Base-by-base conservation (phyloP, 1,140 invertebrate genomes). In the Sminthurides bifidus region DNA sequence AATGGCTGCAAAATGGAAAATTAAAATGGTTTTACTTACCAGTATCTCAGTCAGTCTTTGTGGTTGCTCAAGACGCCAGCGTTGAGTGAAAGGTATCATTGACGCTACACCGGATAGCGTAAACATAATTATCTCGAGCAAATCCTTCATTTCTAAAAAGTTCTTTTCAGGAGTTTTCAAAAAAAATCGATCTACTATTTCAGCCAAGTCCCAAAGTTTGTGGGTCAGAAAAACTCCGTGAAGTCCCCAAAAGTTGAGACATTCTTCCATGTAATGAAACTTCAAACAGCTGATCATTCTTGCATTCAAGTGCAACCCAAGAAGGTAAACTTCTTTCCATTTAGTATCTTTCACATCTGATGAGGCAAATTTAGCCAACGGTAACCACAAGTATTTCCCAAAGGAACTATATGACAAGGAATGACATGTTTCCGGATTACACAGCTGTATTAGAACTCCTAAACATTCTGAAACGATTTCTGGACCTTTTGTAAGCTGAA, bases 201-300 rank as follows among this genome's bases (percentile, higher is more conserved):
- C 52, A 19, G 44, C 17, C 19, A 59, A 43, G 14, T 23, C 37
- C 52, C 44, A 59, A 8, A 59, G 38, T 54, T 59, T 59, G 1
- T 46, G 24, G 19, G 35, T 37, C 15, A 59, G 30, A 33, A 12
- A 54, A 2, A 30, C 19, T 6, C 57, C 57, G 21, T 48, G 43
- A 23, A 46, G 17, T 5, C 40, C 33, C 43, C 56, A 56, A 30
- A 56, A 56, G 54, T 56, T 56, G 26, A 56, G 27, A 41, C 54
- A 56, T 19, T 59, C 52, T 30, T 59, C 58, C 23, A 59, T 38
- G 27, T 54, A 59, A 27, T 51, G 30, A 51, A 38, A 51, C 37
- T 55, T 54, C 8, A 24, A 49, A 52, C 26, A 29, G 12, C 31
- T 19, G n/a, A 59, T 30, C 30, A 59, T 48, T 15, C 27, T 48